Evolutionary conservation across 2,888 invertebrate species (phyloP).

Genomic region (Polietes domitor): DNA sequence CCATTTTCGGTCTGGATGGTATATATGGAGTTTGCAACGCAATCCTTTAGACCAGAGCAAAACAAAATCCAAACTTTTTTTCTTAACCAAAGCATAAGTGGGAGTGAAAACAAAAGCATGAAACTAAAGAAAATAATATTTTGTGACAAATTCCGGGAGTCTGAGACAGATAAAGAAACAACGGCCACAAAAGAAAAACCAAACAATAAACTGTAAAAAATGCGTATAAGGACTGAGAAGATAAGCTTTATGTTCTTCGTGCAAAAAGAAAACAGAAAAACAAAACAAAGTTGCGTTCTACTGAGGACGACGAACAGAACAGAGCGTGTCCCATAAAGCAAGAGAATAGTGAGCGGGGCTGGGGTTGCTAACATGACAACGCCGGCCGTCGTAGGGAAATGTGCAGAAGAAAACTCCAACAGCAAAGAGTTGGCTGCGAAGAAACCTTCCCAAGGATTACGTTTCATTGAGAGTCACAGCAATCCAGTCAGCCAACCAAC

Average conservation of each 20-base stretch:
- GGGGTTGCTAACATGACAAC: slow-evolving; percentile 52
- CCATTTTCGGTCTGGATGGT: slow-evolving; percentile 20
- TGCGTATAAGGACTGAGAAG: slow-evolving; percentile 37
- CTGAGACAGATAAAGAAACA: slow-evolving; percentile 23
- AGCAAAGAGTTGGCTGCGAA: slow-evolving; percentile 8
- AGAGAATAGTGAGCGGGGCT: slow-evolving; percentile 14
- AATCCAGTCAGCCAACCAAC: not conserved
- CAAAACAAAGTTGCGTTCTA: slow-evolving; percentile 62
- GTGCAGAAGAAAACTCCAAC: slow-evolving; percentile 8
- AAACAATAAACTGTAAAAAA: slow-evolving; percentile 44
- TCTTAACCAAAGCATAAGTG: not conserved
- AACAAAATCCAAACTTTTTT: not conserved
- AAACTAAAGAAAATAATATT: slow-evolving; percentile 53
- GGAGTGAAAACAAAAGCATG: slow-evolving; percentile 43
- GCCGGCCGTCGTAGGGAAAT: slow-evolving; percentile 47
- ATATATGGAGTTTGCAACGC: not conserved
- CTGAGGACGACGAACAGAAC: not conserved
- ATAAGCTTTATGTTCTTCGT: slow-evolving; percentile 51
- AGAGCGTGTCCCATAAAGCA: not conserved
- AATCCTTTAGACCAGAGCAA: slow-evolving; percentile 35
- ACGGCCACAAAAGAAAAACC: slow-evolving; percentile 25
- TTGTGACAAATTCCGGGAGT: slow-evolving; percentile 39
- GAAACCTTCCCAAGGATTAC: slow-evolving; percentile 54
- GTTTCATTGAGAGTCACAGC: slow-evolving; percentile 46
- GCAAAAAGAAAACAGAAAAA: too few relatives aligned